These are phyloP conservation scores for Sinopyrophorus schimmeli DNA, from an alignment of 2,888 invertebrate genomes.

Conservation along the genomic window DNA sequence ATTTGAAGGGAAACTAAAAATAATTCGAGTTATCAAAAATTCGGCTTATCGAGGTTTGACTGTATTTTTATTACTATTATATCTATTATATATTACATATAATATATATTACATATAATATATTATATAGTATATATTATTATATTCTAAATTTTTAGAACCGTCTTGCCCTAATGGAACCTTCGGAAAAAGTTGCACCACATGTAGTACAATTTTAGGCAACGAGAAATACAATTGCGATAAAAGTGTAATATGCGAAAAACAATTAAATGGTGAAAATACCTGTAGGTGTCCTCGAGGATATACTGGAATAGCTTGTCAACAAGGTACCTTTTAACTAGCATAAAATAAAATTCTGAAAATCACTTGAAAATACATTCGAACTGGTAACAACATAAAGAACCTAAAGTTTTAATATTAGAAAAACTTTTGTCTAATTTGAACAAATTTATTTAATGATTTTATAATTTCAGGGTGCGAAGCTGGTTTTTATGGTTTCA, in stretches of 20 bases:
- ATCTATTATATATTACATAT: too few relatives aligned
- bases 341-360: background rate
- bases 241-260: constrained; percentile 31
- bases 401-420: too few relatives aligned
- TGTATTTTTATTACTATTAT: too few relatives aligned
- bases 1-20: too few relatives aligned
- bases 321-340: too few relatives aligned
- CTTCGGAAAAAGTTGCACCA: constrained; percentile 34
- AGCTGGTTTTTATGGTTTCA: constrained; percentile 8
- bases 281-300: constrained; percentile 37
- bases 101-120: too few relatives aligned
- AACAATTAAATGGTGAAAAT: constrained; percentile 6
- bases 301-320: constrained; percentile 30
- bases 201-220: constrained; percentile 30
- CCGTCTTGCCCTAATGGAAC: constrained; percentile 20
- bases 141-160: constrained; percentile 22
- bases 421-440: too few relatives aligned
- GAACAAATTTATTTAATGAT: too few relatives aligned
- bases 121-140: background rate
- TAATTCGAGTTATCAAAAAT: too few relatives aligned
- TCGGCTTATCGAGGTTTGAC: too few relatives aligned
- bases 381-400: too few relatives aligned
- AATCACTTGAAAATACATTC: too few relatives aligned
- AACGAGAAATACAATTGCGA: constrained; percentile 24
- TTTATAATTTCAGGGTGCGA: constrained; percentile 21